Evolutionary conservation across 2,888 invertebrate genomes (phyloP).

Genomic region (Xestoiulus laeticollis): DNA sequence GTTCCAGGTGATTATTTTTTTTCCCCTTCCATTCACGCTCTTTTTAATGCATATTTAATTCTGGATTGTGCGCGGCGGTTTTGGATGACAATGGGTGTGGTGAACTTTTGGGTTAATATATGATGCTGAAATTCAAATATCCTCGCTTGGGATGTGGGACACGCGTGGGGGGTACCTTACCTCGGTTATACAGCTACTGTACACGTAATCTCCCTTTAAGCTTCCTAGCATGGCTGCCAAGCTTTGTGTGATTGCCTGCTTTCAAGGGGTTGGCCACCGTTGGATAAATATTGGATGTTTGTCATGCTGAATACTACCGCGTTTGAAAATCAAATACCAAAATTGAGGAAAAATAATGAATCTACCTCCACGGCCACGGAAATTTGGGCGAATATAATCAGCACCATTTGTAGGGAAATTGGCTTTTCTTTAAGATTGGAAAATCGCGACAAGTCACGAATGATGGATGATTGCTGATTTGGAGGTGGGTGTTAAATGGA

Average conservation of each 20-base stretch:
- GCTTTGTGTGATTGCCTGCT: slow-evolving; percentile 19
- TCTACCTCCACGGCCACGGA: not conserved
- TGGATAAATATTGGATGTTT: not conserved
- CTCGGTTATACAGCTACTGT: not conserved
- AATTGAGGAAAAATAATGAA: no score
- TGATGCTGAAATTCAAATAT: slow-evolving; percentile 6
- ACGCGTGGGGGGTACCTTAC: not conserved
- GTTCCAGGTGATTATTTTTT: not conserved
- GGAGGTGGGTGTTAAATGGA: not conserved
- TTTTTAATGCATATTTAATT: slow-evolving; percentile 34
- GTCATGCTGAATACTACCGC: not conserved
- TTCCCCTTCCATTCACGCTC: not conserved
- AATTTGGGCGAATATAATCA: not conserved
- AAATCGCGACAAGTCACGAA: slow-evolving; percentile 7
- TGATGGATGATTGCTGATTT: not conserved
- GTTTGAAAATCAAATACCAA: no score
- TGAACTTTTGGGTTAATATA: not conserved
- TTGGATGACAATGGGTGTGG: not conserved
- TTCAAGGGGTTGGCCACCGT: no score
- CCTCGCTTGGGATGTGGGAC: not conserved
- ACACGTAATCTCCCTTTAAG: not conserved
- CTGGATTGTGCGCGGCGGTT: not conserved
- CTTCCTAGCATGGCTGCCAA: not conserved
- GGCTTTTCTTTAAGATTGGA: not conserved
- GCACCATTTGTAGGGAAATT: not conserved